These are phyloP conservation scores for Lordiphosa fenestrarum DNA, from an alignment of 2,888 invertebrate genomes.

Conservation along the genomic window DNA sequence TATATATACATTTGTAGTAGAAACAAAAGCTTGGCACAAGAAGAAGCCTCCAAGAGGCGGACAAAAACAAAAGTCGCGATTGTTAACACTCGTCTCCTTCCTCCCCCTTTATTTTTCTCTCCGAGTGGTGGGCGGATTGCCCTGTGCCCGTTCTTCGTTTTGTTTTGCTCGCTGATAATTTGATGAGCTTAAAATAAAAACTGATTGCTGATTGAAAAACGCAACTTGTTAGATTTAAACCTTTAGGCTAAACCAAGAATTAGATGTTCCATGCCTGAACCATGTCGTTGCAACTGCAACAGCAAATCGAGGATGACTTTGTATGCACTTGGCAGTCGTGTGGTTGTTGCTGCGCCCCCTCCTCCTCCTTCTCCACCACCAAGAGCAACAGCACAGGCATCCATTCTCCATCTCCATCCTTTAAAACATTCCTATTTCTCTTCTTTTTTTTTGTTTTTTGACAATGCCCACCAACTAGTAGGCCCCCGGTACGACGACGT, in stretches of 20 bases:
- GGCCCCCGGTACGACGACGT: slow-evolving; percentile 36
- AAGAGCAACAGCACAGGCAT: slow-evolving; percentile 1
- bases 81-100: slow-evolving; percentile 28
- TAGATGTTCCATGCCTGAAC: slow-evolving; percentile 9
- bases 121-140: slow-evolving; percentile 27
- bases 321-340: slow-evolving; percentile 15
- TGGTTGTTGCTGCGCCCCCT: not conserved
- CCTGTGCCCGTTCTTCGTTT: slow-evolving; percentile 24
- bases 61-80: slow-evolving; percentile 47
- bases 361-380: slow-evolving; percentile 15
- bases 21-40: slow-evolving; percentile 46
- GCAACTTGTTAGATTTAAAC: slow-evolving; percentile 1
- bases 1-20: too few relatives aligned
- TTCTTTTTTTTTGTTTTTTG: too few relatives aligned
- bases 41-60: slow-evolving; percentile 51
- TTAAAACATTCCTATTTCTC: slow-evolving; percentile 52
- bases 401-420: slow-evolving; percentile 40
- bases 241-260: not conserved
- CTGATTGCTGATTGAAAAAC: not conserved
- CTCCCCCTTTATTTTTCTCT: too few relatives aligned
- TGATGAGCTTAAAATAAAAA: too few relatives aligned
- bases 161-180: slow-evolving; percentile 53
- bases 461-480: slow-evolving; percentile 27
- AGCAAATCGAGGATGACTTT: slow-evolving; percentile 44
- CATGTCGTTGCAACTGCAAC: too few relatives aligned